Evolutionary conservation across 2,113 vertebrate species (phyloP), one percentile per base, ranked within the genome.

Genomic region (Catharus bicknelli): DNA sequence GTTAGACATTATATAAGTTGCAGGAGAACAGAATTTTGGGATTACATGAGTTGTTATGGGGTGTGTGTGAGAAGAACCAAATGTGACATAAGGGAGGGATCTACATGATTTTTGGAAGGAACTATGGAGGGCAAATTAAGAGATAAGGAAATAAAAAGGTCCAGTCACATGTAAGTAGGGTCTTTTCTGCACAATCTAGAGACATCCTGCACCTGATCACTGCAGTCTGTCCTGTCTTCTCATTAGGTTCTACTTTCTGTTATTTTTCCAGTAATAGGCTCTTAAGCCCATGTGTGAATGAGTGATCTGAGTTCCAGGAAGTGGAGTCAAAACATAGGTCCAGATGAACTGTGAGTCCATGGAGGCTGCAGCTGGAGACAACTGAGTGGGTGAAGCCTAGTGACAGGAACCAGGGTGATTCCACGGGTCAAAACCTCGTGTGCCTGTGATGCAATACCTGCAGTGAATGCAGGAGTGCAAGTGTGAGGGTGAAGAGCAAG

Each of bases 101-200:
- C 13, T 54, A 7, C 4, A 4, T 7, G 2, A 11, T n/a, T 78
- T 50, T 2, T 3, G 4, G 10, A 19, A 91, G 19, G 12, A 85
- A 8, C 1, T 53, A 2, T 29, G 4, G 21, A 29, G 13, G 16
- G 16, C 10, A 67, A 54, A 68, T 43, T 7, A 69, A 66, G 13
- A 38, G 8, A 45, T 42, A 57, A 66, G 5, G 23, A 18, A 69
- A 66, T 43, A 42, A 70, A 75, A 86, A 7, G 5, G 2, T 30
- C 29, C 4, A 3, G 40, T 26, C 3, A 4, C 1, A 0, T 29
- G 9, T 51, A 51, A 69, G 17, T 11, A 54, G 9, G 3, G 21
- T 9, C 13, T 79, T 38, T 36, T 48, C 1, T 2, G 21, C 53
- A 29, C 5, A 62, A 17, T 53, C 23, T 54, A 53, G 26, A 42